Evolutionary conservation across 1,140 invertebrate species (phyloP).

Genomic region (Calliphora vicina): DNA sequence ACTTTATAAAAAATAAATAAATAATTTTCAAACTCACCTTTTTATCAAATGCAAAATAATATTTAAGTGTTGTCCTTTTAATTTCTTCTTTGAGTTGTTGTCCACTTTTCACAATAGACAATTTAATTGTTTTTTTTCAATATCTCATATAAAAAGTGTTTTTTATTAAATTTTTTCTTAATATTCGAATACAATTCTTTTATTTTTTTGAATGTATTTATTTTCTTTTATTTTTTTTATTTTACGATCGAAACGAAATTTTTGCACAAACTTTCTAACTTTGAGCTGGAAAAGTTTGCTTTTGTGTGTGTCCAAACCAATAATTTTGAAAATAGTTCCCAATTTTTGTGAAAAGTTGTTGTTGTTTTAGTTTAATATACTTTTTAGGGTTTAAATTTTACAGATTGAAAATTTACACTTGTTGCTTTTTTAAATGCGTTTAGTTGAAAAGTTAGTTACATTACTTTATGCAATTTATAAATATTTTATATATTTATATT

Average conservation of each 20-base stretch:
- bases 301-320: conserved; percentile 20
- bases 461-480: background rate
- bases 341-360: conserved; percentile 32
- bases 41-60: conserved; percentile 6
- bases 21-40: background rate
- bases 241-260: conserved; percentile 27
- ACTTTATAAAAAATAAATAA: too few species aligned
- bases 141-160: background rate
- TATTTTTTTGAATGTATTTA: conserved; percentile 13
- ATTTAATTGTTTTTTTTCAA: background rate
- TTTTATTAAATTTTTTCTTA: background rate
- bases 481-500: conserved; percentile 24
- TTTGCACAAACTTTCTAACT: conserved; percentile 16
- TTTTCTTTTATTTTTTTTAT: background rate
- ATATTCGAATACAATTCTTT: too few species aligned
- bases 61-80: background rate
- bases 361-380: background rate
- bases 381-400: background rate
- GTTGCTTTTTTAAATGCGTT: background rate
- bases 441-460: conserved; percentile 29
- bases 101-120: background rate
- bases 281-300: conserved; percentile 7
- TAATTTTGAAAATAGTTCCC: conserved; percentile 34
- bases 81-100: background rate
- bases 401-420: background rate